A percentile compares a stretch with the other conserved stretches of the same genome.
Evolutionary conservation across 2,888 invertebrate genomes (phyloP).

Genomic region (Drosophila hamatofila): DNA sequence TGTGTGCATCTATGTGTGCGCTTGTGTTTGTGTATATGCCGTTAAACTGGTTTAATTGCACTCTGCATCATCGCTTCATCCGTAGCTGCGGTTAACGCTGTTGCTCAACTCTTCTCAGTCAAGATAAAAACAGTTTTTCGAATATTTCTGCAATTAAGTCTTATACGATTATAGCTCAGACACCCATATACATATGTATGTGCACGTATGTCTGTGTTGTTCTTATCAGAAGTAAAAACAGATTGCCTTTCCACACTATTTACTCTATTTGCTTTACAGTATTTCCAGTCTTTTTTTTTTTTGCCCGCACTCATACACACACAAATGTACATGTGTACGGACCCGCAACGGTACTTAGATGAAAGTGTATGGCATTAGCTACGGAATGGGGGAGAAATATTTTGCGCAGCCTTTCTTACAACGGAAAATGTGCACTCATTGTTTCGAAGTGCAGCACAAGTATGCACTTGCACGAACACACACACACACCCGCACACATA

Average conservation of each 20-base stretch:
- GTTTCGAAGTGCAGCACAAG: slow-evolving; percentile 34
- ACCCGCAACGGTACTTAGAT: slow-evolving; percentile 19
- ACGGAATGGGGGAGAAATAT: background rate
- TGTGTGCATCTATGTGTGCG: slow-evolving; percentile 14
- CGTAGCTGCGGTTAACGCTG: slow-evolving; percentile 20
- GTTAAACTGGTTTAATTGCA: slow-evolving; percentile 75
- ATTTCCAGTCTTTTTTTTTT: slow-evolving; percentile 14
- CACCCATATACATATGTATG: background rate
- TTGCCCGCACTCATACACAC: background rate
- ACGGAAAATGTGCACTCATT: slow-evolving; percentile 34
- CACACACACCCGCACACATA: background rate
- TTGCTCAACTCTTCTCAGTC: slow-evolving; percentile 28
- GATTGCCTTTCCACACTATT: slow-evolving; percentile 11
- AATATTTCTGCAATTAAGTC: slow-evolving; percentile 27
- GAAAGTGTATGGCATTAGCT: background rate
- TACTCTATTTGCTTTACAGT: slow-evolving; percentile 14
- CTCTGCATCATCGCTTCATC: slow-evolving; percentile 39
- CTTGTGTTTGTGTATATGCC: slow-evolving; percentile 40
- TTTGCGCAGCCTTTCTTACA: slow-evolving; percentile 4
- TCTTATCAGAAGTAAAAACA: slow-evolving; percentile 35
- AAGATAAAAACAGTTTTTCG: slow-evolving; percentile 37
- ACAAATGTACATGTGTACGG: background rate
- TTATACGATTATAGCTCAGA: slow-evolving; percentile 15
- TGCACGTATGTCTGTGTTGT: background rate
- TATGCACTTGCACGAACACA: background rate